Base-by-base conservation (phyloP, 1,140 invertebrate species). In the Drosophila arawakana region DNA sequence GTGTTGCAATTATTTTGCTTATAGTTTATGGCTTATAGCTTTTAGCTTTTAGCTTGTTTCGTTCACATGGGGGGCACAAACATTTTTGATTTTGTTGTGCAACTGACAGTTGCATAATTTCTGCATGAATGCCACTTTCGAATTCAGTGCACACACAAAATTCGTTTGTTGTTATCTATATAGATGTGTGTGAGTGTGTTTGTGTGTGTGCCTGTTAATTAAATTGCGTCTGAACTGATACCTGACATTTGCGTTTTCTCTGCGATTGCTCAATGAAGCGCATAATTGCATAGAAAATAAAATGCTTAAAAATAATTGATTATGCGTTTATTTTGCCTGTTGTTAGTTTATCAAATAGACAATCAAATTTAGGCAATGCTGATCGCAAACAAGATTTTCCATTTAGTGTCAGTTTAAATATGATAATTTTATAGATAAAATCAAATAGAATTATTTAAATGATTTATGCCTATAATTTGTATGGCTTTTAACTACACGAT, bases 81-180 rank as follows among this genome's bases (percentile, higher is more conserved):
- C 83, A 86, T 76, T 86, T 30, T 88, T 75, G 78, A 86, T 82
- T 83, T 88, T 79, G 80, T 83, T 83, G 76, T 89, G 84, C 84
- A 89, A 89, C 84, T 89, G 84, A 84, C 84, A 89, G 84, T 90
- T 84, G 80, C 83, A 88, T 78, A 68, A 78, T 76, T 88, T 89
- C 84, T 82, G 73, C 49, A 55, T 77, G 80, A 80, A 73, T 89
- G 81, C 71, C 62, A 68, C 76, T 77, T 77, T 73, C 70, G 34
- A 73, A 76, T 72, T 66, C 73, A 76, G 61, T 77, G 85, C 71
- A 79, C 63, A 57, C 52, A 70, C 76, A 58, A 54, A 65, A 59
- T 71, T 75, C 68, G 68, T 75, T 71, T 75, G 73, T 74, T 74
- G 66, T 72, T 11, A 7, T 35, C 30, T 55, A 30, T 30, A 6